Base-by-base conservation (phyloP, 1,140 invertebrate genomes). In the Chironomus tepperi region DNA sequence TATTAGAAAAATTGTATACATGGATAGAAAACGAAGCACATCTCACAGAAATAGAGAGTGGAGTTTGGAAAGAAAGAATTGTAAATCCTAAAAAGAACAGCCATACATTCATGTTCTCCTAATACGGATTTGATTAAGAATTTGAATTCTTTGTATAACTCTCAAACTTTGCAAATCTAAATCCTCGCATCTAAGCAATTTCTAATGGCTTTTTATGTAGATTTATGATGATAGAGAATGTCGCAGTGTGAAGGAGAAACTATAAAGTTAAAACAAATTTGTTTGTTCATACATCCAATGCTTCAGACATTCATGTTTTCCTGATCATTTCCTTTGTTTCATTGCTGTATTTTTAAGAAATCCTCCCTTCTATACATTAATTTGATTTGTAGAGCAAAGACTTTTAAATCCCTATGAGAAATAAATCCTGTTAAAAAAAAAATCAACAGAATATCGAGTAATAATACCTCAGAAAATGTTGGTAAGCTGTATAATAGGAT, bases 101-200 rank as follows among this genome's bases (percentile, higher is more conserved):
- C 47, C 12, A 15, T n/a, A 15, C 47, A 57, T 57, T 57, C 9
- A 34, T 57, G 47, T 12, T 57, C 5, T 3, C 47, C 47, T 57
- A 57, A 57, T 57, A 57, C n/a, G n/a, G n/a, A 57, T 57, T 57
- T 57, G 47, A 57, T 57, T 57, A 57, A 57, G 47, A 57, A 57
- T 57, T 57, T 57, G 47, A 57, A 57, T 57, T 57, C 47, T 57
- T 57, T 57, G 47, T 57, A 57, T 57, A 57, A 57, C 47, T 57
- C 47, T 57, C 47, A 15, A 57, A 57, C 47, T 57, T 57, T 57
- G 47, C 47, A 57, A 57, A 57, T 57, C 47, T 57, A 57, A 57
- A 57, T 57, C 47, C 47, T 57, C 47, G 47, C n/a, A 34, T n/a
- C 47, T 57, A 57, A 47, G 43, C 43, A 47, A 57, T 57, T 57